phyloP scores from a whole-genome alignment of 2,113 vertebrate genomes.

The Crotalus tigris region DNA sequence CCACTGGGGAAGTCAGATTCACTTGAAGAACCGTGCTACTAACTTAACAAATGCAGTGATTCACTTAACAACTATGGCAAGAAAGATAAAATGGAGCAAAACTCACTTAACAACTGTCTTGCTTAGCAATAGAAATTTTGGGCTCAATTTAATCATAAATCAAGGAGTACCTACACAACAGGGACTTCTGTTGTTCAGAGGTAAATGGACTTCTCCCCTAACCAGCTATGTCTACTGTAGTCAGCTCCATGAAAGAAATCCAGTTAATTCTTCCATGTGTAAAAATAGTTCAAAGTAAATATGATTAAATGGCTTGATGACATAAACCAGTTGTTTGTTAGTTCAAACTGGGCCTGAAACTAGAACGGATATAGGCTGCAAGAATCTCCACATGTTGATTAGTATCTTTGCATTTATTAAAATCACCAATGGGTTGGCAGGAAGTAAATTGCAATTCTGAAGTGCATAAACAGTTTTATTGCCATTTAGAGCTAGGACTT shows the following conservation, averaged over 20 bases:
- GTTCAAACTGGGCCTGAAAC: neutral
- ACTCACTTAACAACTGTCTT: neutral
- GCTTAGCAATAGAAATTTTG: neutral
- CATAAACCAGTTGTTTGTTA: neutral
- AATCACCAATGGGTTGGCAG: neutral
- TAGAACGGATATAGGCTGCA: neutral
- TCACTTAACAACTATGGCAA: neutral
- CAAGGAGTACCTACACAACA: neutral
- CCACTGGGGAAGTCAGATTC: neutral
- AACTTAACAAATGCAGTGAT: neutral
- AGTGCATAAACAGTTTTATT: neutral
- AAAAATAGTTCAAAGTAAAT: neutral
- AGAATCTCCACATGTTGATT: neutral
- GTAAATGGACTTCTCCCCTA: neutral
- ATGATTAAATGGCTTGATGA: neutral
- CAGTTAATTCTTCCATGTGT: neutral
- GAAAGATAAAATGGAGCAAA: neutral
- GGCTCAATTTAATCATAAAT: neutral
- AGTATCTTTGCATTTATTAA: neutral
- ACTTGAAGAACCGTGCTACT: neutral
- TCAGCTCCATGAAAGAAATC: neutral
- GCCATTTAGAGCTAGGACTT: neutral
- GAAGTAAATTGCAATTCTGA: neutral
- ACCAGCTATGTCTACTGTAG: neutral
- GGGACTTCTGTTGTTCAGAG: neutral